Base-by-base conservation (phyloP, 2,797 vertebrate species). In the Gorsachius magnificus region DNA sequence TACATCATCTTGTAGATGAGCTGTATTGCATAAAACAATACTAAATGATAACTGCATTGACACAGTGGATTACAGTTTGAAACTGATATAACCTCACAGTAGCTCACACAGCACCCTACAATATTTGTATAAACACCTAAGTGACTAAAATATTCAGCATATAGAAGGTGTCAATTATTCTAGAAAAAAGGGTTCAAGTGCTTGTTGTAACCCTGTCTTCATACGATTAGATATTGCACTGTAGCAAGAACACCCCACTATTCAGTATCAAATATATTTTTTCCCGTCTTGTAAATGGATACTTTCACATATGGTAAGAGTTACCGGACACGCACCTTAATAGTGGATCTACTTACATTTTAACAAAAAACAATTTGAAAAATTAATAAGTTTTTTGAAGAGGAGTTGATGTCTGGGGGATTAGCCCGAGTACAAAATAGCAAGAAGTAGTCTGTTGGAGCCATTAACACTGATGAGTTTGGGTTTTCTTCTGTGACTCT, bases 311-410 rank as follows among this genome's bases (percentile, higher is more conserved):
- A 8, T 94, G 84, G 80, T 75, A 96, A 87, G n/a, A 87, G 19
- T 70, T 70, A 45, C 76, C 82, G 79, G 92, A 95, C 28, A 51
- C 53, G 21, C 29, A 79, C 85, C 31, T 82, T 95, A 87, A 69
- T 96, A 95, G 65, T 76, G 11, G 79, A 92, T 95, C 95, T 79
- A 87, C 60, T 96, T 96, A 68, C 11, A 43, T 75, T 90, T 90
- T 91, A 91, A 80, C 83, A 60, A 83, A 96, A 97, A 84, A 2
- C 19, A 56, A 19, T 66, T 93, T 95, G 63, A 76, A 95, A 87
- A 74, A 70, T 35, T 36, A 84, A 5, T 75, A 43, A 64, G 19
- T 63, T 64, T 51, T 82, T 4, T 87, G 68, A 86, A 70, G 64
- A 93, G 51, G 60, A 24, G 31, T 91, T 96, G 81, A 81, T 94